Conservation (phyloP, 1,140 invertebrate species). For the Ostrea denselamellosa region DNA sequence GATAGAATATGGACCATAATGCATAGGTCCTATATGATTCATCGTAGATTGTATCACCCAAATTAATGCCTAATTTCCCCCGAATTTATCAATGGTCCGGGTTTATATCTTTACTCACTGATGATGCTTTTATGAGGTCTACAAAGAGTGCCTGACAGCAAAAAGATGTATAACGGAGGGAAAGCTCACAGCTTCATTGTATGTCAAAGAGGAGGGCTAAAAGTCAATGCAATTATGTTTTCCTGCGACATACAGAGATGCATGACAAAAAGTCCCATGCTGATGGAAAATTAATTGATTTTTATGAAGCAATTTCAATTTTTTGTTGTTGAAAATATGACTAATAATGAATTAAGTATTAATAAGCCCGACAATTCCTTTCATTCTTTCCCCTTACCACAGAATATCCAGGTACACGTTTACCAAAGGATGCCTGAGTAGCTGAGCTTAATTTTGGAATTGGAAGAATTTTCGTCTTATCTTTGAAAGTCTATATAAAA, state of each 20-base stretch:
- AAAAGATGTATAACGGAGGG: neutral
- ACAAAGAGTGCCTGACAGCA: neutral
- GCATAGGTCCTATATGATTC: conserved; percentile 22
- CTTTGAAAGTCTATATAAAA: conserved; percentile 22
- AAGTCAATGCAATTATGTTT: conserved; percentile 5
- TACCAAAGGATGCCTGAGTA: neutral
- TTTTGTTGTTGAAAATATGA: conserved; percentile 4
- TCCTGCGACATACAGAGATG: conserved; percentile 2
- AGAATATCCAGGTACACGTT: neutral
- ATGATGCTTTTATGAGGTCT: neutral
- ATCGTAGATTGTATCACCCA: conserved; percentile 12
- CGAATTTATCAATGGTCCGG: neutral
- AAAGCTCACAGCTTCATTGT: neutral
- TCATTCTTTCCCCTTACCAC: neutral
- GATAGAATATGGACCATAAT: neutral
- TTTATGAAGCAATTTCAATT: neutral
- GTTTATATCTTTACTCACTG: conserved; percentile 5
- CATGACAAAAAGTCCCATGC: conserved; percentile 7
- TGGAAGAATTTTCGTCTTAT: conserved; percentile 13
- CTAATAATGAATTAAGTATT: neutral
- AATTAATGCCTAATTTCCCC: conserved; percentile 26
- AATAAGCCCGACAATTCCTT: neutral
- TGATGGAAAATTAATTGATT: conserved; percentile 27
- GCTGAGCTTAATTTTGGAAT: conserved; percentile 7
- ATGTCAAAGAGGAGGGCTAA: neutral